Conservation (phyloP, 1,140 invertebrate genomes). For the Meloidogyne floridensis region DNA sequence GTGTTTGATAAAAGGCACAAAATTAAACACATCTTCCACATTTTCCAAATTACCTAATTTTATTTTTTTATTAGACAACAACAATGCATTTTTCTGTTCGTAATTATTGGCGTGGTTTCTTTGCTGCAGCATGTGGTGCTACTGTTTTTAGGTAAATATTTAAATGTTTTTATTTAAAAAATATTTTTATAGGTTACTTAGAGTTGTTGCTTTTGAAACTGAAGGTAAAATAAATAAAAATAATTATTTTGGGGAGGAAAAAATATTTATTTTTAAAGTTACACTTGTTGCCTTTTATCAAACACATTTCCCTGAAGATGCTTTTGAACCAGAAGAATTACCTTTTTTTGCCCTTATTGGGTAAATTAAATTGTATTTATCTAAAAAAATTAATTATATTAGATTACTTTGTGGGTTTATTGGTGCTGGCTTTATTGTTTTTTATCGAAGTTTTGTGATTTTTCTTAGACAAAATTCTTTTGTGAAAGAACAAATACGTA, state of each 20-base stretch:
- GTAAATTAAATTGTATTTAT: slow-evolving; percentile 63
- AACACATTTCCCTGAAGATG: slow-evolving; percentile 90
- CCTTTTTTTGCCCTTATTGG: slow-evolving; percentile 91
- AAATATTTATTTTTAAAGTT: slow-evolving; percentile 69
- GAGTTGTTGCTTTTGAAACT: slow-evolving; percentile 52
- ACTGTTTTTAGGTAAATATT: slow-evolving; percentile 76
- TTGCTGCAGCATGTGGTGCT: slow-evolving; percentile 93
- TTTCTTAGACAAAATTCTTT: slow-evolving; percentile 59
- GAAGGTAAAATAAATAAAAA: slow-evolving; percentile 48
- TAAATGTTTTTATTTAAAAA: background rate
- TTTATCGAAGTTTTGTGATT: slow-evolving; percentile 58
- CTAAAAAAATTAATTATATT: background rate
- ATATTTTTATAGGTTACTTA: slow-evolving; percentile 70
- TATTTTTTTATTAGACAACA: slow-evolving; percentile 95
- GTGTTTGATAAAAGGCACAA: slow-evolving; percentile 85
- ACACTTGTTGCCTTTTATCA: slow-evolving; percentile 92
- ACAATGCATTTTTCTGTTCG: slow-evolving; percentile 96
- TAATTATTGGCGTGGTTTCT: slow-evolving; percentile 98
- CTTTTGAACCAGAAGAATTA: slow-evolving; percentile 94
- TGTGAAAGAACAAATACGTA: slow-evolving; percentile 59
- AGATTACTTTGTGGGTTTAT: slow-evolving; percentile 58
- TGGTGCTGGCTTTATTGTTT: slow-evolving; percentile 57
- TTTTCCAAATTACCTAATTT: slow-evolving; percentile 69
- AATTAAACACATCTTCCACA: no score
- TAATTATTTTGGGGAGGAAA: background rate